Base-by-base conservation (phyloP, 2,888 invertebrate species). In the Oscheius sp. region DNA sequence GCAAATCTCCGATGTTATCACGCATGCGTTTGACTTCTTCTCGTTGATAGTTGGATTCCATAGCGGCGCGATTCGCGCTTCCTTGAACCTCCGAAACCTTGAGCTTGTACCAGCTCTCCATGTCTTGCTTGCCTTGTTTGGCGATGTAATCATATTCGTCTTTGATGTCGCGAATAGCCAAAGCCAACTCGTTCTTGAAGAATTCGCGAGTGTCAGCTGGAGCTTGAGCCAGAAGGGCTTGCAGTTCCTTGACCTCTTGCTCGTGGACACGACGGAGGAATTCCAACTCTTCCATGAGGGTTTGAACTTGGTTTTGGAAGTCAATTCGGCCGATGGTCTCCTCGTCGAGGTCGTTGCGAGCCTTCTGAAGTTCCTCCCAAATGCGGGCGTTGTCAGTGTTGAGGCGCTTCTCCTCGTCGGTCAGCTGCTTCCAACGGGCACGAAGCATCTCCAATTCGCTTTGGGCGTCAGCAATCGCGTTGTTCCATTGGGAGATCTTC, bases 131-230 rank as follows among this genome's bases (percentile, higher is more conserved):
- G 82, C 78, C 88, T 87, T 76, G 88, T 79, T 79, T 81, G 39
- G 81, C 80, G 53, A 89, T 88, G 79, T 86, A 83, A 78, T 89
- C 89, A 79, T 84, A 89, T 88, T 81, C 88, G 87, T 75, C 88
- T 80, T 89, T 89, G 80, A 89, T 89, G 78, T 89, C 89, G 39
- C 77, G 61, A 77, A 89, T 88, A 64, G 89, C 89, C 75, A 88
- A 86, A 15, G 88, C 87, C 77, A 90, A 82, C 79, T 89, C 89
- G 82, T 88, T 89, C 87, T 89, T 89, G 88, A 90, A 89, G 86
- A 86, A 86, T 72, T 87, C 87, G 57, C 85, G 75, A 27, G 86
- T 86, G 71, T 87, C 86, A 39, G 85, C 84, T 12, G 86, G 86
- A 34, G 86, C 84, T 65, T 84, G 84, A 8, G 83, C 82, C 34